phyloP scores from a whole-genome alignment of 2,888 invertebrate species.

The Athetis lepigone region DNA sequence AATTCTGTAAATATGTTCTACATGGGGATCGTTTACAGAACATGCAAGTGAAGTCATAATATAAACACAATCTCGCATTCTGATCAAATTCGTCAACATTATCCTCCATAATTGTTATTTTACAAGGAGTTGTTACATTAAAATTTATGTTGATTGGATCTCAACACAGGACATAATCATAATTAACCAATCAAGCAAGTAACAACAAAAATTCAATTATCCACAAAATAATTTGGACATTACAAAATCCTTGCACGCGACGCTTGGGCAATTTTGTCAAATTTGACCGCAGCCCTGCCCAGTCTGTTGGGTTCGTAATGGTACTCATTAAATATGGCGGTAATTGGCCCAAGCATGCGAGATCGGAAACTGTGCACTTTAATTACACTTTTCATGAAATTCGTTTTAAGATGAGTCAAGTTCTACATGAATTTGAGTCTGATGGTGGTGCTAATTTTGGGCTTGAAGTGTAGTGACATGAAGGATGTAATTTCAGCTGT shows the following conservation, averaged over 20 bases:
- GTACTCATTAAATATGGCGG: conserved; percentile 67
- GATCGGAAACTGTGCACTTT: conserved; percentile 49
- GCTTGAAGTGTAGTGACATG: too few relatives aligned
- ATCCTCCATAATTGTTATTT: conserved; percentile 11
- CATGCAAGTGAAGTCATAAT: too few relatives aligned
- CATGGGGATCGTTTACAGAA: too few relatives aligned
- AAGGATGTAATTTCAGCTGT: too few relatives aligned
- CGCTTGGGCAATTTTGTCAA: conserved; percentile 69
- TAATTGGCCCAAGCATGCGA: conserved; percentile 72
- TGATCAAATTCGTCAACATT: conserved; percentile 15
- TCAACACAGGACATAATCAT: conserved; percentile 37
- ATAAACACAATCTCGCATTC: neutral
- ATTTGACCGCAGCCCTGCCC: conserved; percentile 63
- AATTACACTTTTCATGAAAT: conserved; percentile 56
- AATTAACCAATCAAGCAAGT: conserved; percentile 49
- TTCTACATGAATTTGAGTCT: conserved; percentile 8
- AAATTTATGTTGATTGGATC: conserved; percentile 43
- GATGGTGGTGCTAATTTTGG: neutral
- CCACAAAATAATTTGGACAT: conserved; percentile 50
- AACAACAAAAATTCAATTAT: conserved; percentile 54
- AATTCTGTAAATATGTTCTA: too few relatives aligned
- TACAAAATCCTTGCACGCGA: conserved; percentile 53
- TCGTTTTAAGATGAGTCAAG: conserved; percentile 32
- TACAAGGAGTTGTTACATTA: conserved; percentile 29
- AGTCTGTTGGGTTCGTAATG: conserved; percentile 59